phyloP scores from a whole-genome alignment of 2,888 invertebrate genomes.

The Uropetala carovei region DNA sequence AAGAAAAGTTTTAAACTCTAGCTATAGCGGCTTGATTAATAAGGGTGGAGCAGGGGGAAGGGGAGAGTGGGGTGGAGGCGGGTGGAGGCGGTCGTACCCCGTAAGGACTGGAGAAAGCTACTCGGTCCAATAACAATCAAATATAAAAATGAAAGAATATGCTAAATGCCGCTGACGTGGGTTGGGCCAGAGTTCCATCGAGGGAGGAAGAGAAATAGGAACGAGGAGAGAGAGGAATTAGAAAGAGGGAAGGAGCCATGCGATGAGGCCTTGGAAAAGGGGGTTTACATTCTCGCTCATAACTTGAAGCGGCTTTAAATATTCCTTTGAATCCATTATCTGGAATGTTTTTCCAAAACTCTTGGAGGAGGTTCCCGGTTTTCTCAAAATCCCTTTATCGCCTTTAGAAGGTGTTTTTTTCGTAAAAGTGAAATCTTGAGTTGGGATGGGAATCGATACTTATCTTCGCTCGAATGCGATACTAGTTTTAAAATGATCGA shows the following conservation, averaged over 20 bases:
- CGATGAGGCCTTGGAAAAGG: neutral
- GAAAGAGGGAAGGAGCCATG: neutral
- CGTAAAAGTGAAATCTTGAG: neutral
- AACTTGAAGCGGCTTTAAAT: constrained; percentile 55
- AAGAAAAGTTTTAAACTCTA: neutral
- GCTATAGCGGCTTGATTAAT: neutral
- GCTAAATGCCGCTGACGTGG: constrained; percentile 42
- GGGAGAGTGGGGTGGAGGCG: neutral
- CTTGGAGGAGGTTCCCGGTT: constrained; percentile 7
- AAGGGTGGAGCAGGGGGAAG: neutral
- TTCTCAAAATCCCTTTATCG: constrained; percentile 41
- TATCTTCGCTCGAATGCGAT: neutral
- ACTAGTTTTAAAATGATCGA: neutral
- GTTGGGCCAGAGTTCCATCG: neutral
- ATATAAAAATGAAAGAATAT: constrained; percentile 35
- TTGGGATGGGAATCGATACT: neutral
- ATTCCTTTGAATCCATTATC: constrained; percentile 64
- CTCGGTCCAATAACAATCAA: constrained; percentile 39
- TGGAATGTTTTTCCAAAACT: constrained; percentile 61
- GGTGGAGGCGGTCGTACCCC: neutral
- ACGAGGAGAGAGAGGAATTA: neutral
- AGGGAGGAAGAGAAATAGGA: neutral
- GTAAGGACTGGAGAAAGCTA: neutral
- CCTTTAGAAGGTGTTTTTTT: neutral
- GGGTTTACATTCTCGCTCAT: constrained; percentile 15